These are phyloP conservation scores for Keiferia lycopersicella DNA, from an alignment of 2,888 invertebrate genomes.

Conservation along the genomic window DNA sequence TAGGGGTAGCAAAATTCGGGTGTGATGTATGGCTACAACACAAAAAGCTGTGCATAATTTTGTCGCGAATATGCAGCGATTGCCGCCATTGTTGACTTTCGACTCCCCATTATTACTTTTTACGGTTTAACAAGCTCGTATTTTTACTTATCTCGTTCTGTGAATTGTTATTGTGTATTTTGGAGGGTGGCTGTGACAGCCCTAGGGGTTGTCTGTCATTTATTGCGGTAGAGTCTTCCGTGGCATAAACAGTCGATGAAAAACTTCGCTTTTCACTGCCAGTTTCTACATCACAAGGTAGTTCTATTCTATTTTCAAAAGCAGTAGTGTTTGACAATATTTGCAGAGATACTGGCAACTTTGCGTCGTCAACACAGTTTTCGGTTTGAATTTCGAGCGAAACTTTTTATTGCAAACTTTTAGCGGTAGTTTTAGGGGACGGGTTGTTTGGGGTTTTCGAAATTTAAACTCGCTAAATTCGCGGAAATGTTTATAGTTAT, in stretches of 20 bases:
- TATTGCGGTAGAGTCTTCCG: slow-evolving; percentile 40
- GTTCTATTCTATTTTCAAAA: background rate
- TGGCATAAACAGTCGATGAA: background rate
- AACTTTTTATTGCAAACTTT: slow-evolving; percentile 24
- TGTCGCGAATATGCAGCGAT: slow-evolving; percentile 50
- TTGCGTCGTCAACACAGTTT: background rate
- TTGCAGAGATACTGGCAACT: background rate
- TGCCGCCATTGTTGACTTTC: slow-evolving; percentile 73
- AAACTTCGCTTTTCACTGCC: background rate
- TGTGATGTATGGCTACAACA: slow-evolving; percentile 37
- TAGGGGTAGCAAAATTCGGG: slow-evolving; percentile 29
- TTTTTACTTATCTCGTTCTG: slow-evolving; percentile 77
- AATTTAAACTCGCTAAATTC: slow-evolving; percentile 13
- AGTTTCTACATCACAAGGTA: background rate
- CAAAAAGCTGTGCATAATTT: slow-evolving; percentile 60
- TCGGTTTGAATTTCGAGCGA: slow-evolving; percentile 20
- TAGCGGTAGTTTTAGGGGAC: slow-evolving; percentile 12
- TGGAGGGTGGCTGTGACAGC: slow-evolving; percentile 63
- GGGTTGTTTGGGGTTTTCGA: slow-evolving; percentile 18
- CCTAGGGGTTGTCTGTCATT: slow-evolving; percentile 49
- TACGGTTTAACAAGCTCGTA: slow-evolving; percentile 80
- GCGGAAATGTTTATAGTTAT: slow-evolving; percentile 18
- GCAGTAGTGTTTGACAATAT: slow-evolving; percentile 2
- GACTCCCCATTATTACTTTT: slow-evolving; percentile 77
- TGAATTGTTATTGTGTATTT: slow-evolving; percentile 73